A percentile compares a stretch with the other conserved stretches of the same genome.
These are phyloP conservation scores for Eurypyga helias DNA, from an alignment of 2,113 vertebrate species.

Conservation along the genomic window DNA sequence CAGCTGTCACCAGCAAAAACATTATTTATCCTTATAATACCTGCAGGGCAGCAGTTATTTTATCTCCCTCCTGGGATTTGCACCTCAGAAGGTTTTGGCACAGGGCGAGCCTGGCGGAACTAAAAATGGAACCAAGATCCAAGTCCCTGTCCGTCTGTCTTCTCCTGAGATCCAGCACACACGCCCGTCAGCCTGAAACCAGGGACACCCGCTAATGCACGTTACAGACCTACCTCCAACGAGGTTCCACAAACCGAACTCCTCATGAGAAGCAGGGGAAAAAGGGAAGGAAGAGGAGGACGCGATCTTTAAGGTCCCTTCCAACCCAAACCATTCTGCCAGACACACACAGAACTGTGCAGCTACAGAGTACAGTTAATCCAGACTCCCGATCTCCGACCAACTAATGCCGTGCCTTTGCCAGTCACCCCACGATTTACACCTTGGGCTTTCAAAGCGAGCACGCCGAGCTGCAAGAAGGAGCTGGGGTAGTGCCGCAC, in stretches of 20 bases:
- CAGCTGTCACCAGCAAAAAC: constrained; percentile 20
- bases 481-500: background rate
- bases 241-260: background rate
- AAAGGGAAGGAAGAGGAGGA: background rate
- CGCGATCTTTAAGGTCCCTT: background rate
- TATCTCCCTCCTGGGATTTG: constrained; percentile 27
- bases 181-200: background rate
- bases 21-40: constrained; percentile 41
- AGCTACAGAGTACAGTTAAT: constrained; percentile 6
- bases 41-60: constrained; percentile 16
- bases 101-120: background rate
- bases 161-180: background rate
- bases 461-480: background rate
- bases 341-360: background rate
- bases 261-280: background rate
- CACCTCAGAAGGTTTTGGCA: constrained; percentile 4
- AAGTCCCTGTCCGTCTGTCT: background rate
- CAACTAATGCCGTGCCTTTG: background rate
- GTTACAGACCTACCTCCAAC: background rate
- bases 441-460: background rate
- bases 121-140: constrained; percentile 42
- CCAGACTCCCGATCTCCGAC: background rate
- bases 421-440: background rate
- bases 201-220: rapidly evolving
- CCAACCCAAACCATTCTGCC: background rate